Conservation (phyloP, 1,140 invertebrate species). For the Potamilus streckersoni region DNA sequence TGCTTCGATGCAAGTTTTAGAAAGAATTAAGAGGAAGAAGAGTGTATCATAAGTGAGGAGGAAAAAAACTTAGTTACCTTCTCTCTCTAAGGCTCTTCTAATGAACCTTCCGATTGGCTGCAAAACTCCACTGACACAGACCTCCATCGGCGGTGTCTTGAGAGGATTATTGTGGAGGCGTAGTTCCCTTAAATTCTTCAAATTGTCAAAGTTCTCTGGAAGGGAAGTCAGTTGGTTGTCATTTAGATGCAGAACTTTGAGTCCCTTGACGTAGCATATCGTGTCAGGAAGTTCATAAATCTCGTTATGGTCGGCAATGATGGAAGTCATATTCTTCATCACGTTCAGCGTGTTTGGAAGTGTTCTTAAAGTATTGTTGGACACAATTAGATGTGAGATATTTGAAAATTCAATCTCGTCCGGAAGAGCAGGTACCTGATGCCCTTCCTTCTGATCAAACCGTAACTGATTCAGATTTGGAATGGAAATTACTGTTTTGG, state of each 20-base stretch:
- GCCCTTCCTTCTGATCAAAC: slow-evolving; percentile 57
- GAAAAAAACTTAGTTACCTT: slow-evolving; percentile 47
- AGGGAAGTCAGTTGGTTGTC: slow-evolving; percentile 57
- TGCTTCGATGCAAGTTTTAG: neutral
- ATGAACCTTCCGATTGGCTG: slow-evolving; percentile 65
- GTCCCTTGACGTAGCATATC: slow-evolving; percentile 50
- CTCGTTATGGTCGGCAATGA: slow-evolving; percentile 59
- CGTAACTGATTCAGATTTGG: slow-evolving; percentile 52
- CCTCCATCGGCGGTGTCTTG: slow-evolving; percentile 62
- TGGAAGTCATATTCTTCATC: slow-evolving; percentile 51
- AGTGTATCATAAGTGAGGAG: neutral
- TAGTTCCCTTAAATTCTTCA: slow-evolving; percentile 54
- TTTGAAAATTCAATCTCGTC: slow-evolving; percentile 56
- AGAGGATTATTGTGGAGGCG: slow-evolving; percentile 63
- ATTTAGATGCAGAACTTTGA: slow-evolving; percentile 60
- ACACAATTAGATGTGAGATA: slow-evolving; percentile 50
- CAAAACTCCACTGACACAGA: slow-evolving; percentile 61
- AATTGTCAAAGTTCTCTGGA: slow-evolving; percentile 58
- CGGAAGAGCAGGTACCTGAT: slow-evolving; percentile 48
- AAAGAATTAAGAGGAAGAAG: neutral
- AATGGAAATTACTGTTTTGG: slow-evolving; percentile 54
- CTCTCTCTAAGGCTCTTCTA: slow-evolving; percentile 54
- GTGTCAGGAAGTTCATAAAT: slow-evolving; percentile 47
- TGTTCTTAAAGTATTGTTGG: slow-evolving; percentile 53
- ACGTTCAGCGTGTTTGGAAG: slow-evolving; percentile 49